phyloP scores from a whole-genome alignment of 2,888 invertebrate species.

The Polyommatus iphigenia region DNA sequence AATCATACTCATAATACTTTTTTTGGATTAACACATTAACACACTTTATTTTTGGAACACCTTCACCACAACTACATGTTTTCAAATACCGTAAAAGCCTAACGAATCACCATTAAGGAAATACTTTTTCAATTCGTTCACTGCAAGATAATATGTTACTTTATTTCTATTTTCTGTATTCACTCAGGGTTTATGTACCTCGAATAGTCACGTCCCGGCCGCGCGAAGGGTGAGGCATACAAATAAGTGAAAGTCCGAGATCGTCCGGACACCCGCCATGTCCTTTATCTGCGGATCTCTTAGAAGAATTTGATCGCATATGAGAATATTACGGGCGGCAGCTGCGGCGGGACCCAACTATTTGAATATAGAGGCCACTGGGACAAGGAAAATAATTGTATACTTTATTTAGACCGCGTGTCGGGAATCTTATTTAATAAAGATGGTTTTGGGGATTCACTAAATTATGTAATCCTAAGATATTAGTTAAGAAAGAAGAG shows the following conservation, averaged over 20 bases:
- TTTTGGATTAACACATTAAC: too few species aligned
- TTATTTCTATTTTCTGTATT: constrained; percentile 81
- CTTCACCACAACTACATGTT: background rate
- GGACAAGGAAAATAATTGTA: constrained; percentile 21
- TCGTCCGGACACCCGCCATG: constrained; percentile 72
- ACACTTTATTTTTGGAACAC: background rate
- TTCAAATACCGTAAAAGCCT: background rate
- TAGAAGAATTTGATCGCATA: constrained; percentile 79
- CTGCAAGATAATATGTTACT: constrained; percentile 78
- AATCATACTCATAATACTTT: too few species aligned
- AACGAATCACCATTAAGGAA: constrained; percentile 43
- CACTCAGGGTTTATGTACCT: constrained; percentile 80
- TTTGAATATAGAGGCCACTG: constrained; percentile 33
- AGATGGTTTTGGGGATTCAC: background rate
- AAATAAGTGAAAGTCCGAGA: constrained; percentile 79
- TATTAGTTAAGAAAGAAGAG: background rate
- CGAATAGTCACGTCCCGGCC: constrained; percentile 79
- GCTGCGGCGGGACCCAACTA: constrained; percentile 73
- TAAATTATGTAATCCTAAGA: background rate
- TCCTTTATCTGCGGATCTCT: constrained; percentile 79
- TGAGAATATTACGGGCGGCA: constrained; percentile 77
- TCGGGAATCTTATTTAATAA: constrained; percentile 8
- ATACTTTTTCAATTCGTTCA: constrained; percentile 67
- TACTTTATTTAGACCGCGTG: constrained; percentile 15
- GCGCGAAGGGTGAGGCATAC: constrained; percentile 76